phyloP scores from a whole-genome alignment of 2,888 invertebrate species.

The Chloroclystis v-ata region DNA sequence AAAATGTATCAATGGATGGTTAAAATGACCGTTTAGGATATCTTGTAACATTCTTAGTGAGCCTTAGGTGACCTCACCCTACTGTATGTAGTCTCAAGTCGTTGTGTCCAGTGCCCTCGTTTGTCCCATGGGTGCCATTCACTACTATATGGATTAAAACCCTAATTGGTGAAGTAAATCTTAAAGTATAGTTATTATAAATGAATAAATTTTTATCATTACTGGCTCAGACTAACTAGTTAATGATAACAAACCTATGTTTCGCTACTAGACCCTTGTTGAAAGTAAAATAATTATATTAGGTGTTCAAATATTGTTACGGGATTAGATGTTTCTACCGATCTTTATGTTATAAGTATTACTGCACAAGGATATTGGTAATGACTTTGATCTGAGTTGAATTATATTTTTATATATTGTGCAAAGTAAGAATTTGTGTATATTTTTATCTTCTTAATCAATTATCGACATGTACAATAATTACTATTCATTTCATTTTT shows the following conservation, averaged over 20 bases:
- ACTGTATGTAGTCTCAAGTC: slow-evolving; percentile 46
- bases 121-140: slow-evolving; percentile 29
- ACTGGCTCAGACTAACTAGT: slow-evolving; percentile 58
- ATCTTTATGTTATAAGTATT: slow-evolving; percentile 70
- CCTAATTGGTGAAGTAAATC: slow-evolving; percentile 59
- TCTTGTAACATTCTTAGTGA: slow-evolving; percentile 68
- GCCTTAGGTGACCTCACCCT: slow-evolving; percentile 67
- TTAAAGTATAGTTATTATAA: slow-evolving; percentile 72
- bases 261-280: slow-evolving; percentile 75
- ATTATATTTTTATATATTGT: slow-evolving; percentile 77
- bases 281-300: slow-evolving; percentile 67
- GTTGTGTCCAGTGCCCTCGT: slow-evolving; percentile 32
- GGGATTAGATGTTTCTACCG: slow-evolving; percentile 72
- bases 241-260: slow-evolving; percentile 63
- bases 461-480: slow-evolving; percentile 76
- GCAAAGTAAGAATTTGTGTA: slow-evolving; percentile 68
- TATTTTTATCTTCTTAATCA: slow-evolving; percentile 75
- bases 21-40: slow-evolving; percentile 59
- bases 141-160: slow-evolving; percentile 43
- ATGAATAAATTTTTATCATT: slow-evolving; percentile 70
- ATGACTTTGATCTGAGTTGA: slow-evolving; percentile 74
- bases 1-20: slow-evolving; percentile 73
- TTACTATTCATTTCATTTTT: slow-evolving; percentile 68
- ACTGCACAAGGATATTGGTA: slow-evolving; percentile 78
- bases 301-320: slow-evolving; percentile 77